phyloP scores from a whole-genome alignment of 2,888 invertebrate genomes.

The Dorcus parallelipipedus region DNA sequence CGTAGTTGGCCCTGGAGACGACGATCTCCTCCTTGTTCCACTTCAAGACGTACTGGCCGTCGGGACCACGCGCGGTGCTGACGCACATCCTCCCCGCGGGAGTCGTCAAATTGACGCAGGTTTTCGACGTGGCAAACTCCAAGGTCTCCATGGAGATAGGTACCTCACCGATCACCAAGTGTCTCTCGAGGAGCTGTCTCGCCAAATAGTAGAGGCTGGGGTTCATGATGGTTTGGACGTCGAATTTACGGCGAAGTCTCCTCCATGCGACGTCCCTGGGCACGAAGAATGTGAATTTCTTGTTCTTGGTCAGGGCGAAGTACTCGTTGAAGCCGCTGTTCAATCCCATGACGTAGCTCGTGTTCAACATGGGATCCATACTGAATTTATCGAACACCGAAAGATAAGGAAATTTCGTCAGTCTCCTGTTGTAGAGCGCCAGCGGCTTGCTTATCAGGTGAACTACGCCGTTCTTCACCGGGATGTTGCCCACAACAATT shows the following conservation, averaged over 20 bases:
- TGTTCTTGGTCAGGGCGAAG: constrained; percentile 54
- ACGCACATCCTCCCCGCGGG: constrained; percentile 16
- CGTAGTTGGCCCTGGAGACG: constrained; percentile 83
- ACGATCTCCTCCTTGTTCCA: constrained; percentile 77
- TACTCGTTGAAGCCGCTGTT: constrained; percentile 71
- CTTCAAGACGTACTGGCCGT: constrained; percentile 55
- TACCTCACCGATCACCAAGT: constrained; percentile 73
- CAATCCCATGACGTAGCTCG: constrained; percentile 71
- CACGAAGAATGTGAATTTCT: constrained; percentile 84
- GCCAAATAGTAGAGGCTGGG: constrained; percentile 71
- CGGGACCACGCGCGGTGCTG: neutral
- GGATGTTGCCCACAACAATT: constrained; percentile 82
- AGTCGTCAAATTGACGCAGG: constrained; percentile 16
- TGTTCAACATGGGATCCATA: constrained; percentile 79
- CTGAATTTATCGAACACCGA: constrained; percentile 77
- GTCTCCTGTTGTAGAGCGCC: constrained; percentile 79
- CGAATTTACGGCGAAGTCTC: constrained; percentile 38
- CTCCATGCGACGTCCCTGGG: constrained; percentile 86
- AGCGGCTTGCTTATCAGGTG: constrained; percentile 86
- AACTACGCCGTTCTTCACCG: constrained; percentile 86
- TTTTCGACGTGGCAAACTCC: constrained; percentile 56
- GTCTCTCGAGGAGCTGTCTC: constrained; percentile 72
- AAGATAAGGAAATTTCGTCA: constrained; percentile 80
- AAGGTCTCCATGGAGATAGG: constrained; percentile 73
- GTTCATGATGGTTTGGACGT: constrained; percentile 55